Evolutionary conservation across 2,888 invertebrate genomes (phyloP), one percentile per base, ranked within the genome.

Genomic region (Theretra japonica): DNA sequence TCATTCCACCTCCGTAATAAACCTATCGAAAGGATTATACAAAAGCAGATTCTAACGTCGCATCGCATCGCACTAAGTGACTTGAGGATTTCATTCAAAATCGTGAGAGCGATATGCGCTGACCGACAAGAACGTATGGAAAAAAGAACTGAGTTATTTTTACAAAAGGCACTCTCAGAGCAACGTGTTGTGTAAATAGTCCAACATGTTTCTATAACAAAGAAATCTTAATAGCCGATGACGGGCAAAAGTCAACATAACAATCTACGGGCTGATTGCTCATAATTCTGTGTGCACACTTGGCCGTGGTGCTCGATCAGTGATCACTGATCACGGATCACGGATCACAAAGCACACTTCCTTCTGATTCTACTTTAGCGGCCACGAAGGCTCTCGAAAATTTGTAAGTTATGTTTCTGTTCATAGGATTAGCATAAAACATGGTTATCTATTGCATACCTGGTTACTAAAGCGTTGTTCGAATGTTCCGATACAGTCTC

Each of bases 191-290:
- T 93, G 92, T 94, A 94, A 94, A 94, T 93, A 94, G 93, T 93
- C 89, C 92, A 88, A 93, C 93, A 93, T 94, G 94, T 94, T 93
- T 90, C 91, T 89, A 87, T 89, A 93, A 94, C 94, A 94, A 94
- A 93, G 94, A 93, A 91, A 89, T 93, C 94, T 94, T 94, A 94
- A 94, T 93, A 93, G 88, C 90, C 92, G 93, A 93, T 94, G 94
- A 94, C 94, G 91, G 88, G 93, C 91, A 86, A 91, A 88, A 93
- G 91, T 91, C 90, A 90, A 91, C 88, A 88, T 86, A 92, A 94
- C 94, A 94, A 94, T 94, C 92, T 89, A 89, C 79, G 85, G 81
- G 88, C 88, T 94, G 94, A 94, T 94, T 94, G 92, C 91, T 92
- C 83, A 87, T 92, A 92, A 92, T 90, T 90, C 87, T 83, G 82